Conservation (phyloP, 2,888 invertebrate species). For the Sipunculus nudus region DNA sequence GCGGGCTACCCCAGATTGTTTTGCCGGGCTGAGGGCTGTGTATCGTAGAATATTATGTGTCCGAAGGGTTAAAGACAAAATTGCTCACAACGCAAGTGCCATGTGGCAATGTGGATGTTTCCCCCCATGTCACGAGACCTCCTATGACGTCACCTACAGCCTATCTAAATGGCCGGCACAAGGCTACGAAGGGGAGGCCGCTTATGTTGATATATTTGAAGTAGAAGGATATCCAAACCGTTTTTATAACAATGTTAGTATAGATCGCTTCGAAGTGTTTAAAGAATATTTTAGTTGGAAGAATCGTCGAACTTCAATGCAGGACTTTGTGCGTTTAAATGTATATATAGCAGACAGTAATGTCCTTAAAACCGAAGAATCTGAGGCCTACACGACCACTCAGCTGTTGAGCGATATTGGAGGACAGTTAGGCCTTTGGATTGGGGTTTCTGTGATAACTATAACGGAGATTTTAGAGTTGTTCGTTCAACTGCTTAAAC, state of each 20-base stretch:
- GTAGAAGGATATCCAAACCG: slow-evolving; percentile 29
- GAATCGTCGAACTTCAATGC: slow-evolving; percentile 30
- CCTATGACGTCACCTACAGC: slow-evolving; percentile 37
- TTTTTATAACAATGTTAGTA: slow-evolving; percentile 24
- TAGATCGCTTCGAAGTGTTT: slow-evolving; percentile 27
- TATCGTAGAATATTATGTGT: slow-evolving; percentile 26
- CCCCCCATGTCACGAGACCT: slow-evolving; percentile 32
- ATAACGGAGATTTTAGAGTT: slow-evolving; percentile 25
- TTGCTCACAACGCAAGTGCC: slow-evolving; percentile 26
- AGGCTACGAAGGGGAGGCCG: slow-evolving; percentile 39
- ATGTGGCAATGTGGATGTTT: slow-evolving; percentile 25
- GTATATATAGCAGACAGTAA: slow-evolving; percentile 39
- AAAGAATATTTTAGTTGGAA: slow-evolving; percentile 26
- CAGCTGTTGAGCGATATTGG: slow-evolving; percentile 35
- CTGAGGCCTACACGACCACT: slow-evolving; percentile 25
- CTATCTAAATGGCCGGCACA: slow-evolving; percentile 38
- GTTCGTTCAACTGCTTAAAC: slow-evolving; percentile 8
- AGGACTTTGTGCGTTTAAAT: slow-evolving; percentile 34
- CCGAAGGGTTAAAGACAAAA: slow-evolving; percentile 10
- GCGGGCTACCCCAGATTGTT: slow-evolving; percentile 17
- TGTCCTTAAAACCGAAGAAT: slow-evolving; percentile 35
- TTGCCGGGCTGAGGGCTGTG: slow-evolving; percentile 10
- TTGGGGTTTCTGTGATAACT: slow-evolving; percentile 25
- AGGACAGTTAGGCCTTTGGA: slow-evolving; percentile 26
- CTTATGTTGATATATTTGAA: slow-evolving; percentile 34